Base-by-base conservation (phyloP, 2,113 vertebrate species). In the Pedetes capensis region DNA sequence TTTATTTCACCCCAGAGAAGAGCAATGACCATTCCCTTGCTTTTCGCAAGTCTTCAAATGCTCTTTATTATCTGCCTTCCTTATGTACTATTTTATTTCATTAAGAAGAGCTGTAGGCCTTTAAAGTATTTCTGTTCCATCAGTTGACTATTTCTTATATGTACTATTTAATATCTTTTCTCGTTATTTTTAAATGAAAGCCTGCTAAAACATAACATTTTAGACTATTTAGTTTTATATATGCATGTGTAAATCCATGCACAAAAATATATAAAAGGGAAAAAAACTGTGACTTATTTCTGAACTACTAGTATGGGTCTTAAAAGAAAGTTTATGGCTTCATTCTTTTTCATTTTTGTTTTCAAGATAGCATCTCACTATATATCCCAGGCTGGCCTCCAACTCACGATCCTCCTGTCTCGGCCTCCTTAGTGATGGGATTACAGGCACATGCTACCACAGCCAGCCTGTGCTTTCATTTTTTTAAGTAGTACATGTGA, bases 181-280 rank as follows among this genome's bases (percentile, higher is more conserved):
- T 74, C 71, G 91, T 83, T 91, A 49, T 89, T 55, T 91, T 80
- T 90, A 91, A 93, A 57, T 55, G 39, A 87, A 74, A 94, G 90
- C 71, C 51, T 90, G 47, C 27, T 25, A 42, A 75, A 81, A 72
- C 57, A 44, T 69, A 95, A 69, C 59, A 84, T 55, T 66, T 66
- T 66, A 64, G 12, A 66, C 59, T 47, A 5, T 34, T 66, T 61
- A 49, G 32, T 66, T 12, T n/a, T n/a, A n/a, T 8, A 49, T 23
- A 37, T 27, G 37, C n/a, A n/a, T 57, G 37, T 20, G 27, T 74
- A 47, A 16, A 55, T 18, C n/a, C 23, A 72, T 7, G 4, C 18
- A 23, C 32, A 69, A 1, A 55, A 20, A 42, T 59, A 32, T 6
- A 44, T 23, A 66, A 37, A 72, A 57, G 8, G 14, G 63, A 51